Conservation (phyloP, 2,113 vertebrate species). For the Notarius quadriscutis region DNA sequence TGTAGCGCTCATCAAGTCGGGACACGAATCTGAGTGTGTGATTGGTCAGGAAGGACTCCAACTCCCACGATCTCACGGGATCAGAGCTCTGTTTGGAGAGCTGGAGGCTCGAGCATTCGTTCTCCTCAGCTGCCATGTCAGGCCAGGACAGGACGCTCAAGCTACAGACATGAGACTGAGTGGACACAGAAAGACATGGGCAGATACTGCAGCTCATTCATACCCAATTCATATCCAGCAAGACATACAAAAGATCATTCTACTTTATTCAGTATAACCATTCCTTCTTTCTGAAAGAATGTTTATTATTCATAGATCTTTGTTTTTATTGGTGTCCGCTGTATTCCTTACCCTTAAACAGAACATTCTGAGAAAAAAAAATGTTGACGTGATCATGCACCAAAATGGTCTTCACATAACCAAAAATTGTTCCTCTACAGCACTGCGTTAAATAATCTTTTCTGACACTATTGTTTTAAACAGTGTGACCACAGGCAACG, state of each 20-base stretch:
- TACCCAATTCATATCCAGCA: not conserved
- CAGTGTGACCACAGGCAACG: not conserved
- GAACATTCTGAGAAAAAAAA: not conserved
- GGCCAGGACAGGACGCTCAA: conserved; percentile 48
- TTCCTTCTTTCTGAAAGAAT: not conserved
- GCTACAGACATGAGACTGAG: not conserved
- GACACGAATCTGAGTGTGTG: conserved; percentile 70
- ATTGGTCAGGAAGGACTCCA: conserved; percentile 62
- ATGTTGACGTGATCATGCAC: not conserved
- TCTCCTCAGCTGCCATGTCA: conserved; percentile 73
- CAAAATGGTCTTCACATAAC: not conserved
- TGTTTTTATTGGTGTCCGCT: not conserved
- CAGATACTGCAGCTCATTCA: not conserved
- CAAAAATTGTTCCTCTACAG: not conserved
- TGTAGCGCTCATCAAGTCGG: conserved; percentile 77
- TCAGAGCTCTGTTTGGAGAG: conserved; percentile 73
- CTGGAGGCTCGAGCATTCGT: conserved; percentile 31
- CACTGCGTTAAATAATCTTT: not conserved
- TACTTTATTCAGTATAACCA: not conserved
- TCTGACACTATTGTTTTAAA: not conserved
- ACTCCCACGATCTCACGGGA: conserved; percentile 72
- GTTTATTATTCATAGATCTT: not conserved
- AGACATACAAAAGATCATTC: not conserved
- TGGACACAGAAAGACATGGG: not conserved
- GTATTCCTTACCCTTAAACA: not conserved